These are phyloP conservation scores for Herminia tarsipennalis DNA, from an alignment of 2,888 invertebrate genomes.

Conservation along the genomic window DNA sequence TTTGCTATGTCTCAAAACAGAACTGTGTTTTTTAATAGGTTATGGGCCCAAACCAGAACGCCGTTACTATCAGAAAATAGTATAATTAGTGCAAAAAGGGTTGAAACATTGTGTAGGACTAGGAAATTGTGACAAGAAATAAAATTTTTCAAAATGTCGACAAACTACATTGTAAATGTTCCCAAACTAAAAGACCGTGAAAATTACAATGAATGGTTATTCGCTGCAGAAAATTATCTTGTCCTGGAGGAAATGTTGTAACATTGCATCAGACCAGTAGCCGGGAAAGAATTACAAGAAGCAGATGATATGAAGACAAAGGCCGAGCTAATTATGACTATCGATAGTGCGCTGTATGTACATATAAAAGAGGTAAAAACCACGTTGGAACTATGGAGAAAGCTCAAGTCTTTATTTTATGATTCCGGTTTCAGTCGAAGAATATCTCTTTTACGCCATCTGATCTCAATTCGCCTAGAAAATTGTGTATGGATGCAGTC, in stretches of 20 bases:
- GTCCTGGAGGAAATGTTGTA: slow-evolving; percentile 5
- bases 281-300: neutral
- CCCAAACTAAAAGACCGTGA: slow-evolving; percentile 14
- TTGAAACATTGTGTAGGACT: neutral
- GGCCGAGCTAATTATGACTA: slow-evolving; percentile 16
- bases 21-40: too few relatives aligned
- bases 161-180: slow-evolving; percentile 11
- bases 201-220: too few relatives aligned
- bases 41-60: neutral
- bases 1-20: too few relatives aligned
- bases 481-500: slow-evolving; percentile 12
- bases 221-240: slow-evolving; percentile 18
- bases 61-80: neutral
- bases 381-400: slow-evolving; percentile 10
- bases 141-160: slow-evolving; percentile 2
- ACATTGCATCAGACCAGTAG: slow-evolving; percentile 3
- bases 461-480: slow-evolving; percentile 16
- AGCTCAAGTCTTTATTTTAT: slow-evolving; percentile 7
- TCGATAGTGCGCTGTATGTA: slow-evolving; percentile 10
- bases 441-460: slow-evolving; percentile 11
- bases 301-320: slow-evolving; percentile 10
- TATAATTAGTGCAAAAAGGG: neutral
- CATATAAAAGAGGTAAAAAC: slow-evolving; percentile 11
- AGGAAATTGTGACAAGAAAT: neutral
- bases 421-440: slow-evolving; percentile 11